phyloP scores from a whole-genome alignment of 2,888 invertebrate species.

The Oegoconia quadripuncta region DNA sequence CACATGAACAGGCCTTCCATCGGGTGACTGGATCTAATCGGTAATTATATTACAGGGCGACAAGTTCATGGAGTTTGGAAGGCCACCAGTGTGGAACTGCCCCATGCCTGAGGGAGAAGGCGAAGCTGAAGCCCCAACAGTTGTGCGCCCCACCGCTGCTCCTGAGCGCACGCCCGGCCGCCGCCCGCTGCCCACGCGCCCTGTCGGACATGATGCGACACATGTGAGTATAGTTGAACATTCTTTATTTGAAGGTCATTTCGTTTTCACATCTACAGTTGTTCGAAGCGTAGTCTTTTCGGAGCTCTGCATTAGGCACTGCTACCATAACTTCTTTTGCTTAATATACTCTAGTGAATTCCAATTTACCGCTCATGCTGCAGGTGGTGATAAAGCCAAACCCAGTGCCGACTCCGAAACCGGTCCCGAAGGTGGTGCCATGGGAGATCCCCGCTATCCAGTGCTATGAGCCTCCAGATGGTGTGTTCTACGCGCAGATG shows the following conservation, averaged over 20 bases:
- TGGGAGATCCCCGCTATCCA: slow-evolving; percentile 95
- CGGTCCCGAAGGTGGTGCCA: slow-evolving; percentile 78
- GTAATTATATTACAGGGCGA: slow-evolving; percentile 79
- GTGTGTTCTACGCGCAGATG: slow-evolving; percentile 95
- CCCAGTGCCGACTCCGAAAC: slow-evolving; percentile 80
- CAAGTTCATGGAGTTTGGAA: slow-evolving; percentile 90
- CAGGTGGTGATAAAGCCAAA: slow-evolving; percentile 45
- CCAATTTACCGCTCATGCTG: no score
- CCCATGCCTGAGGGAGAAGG: slow-evolving; percentile 93
- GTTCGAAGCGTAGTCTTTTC: no score
- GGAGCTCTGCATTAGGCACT: no score
- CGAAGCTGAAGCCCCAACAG: slow-evolving; percentile 9
- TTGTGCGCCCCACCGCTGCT: not conserved
- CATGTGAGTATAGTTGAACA: no score
- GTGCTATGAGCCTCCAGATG: slow-evolving; percentile 94
- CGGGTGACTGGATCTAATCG: no score
- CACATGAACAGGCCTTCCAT: no score
- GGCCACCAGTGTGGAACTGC: slow-evolving; percentile 95
- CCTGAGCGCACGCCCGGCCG: not conserved
- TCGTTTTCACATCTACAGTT: no score
- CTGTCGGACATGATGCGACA: no score
- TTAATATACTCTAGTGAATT: no score
- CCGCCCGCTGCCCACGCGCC: slow-evolving; percentile 14
- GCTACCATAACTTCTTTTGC: no score
- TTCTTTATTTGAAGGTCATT: no score